Percentiles rank a stretch among this genome's conserved stretches.
These are phyloP conservation scores for Agonopterix alstromeriana DNA, from an alignment of 2,888 invertebrate species.

Conservation along the genomic window DNA sequence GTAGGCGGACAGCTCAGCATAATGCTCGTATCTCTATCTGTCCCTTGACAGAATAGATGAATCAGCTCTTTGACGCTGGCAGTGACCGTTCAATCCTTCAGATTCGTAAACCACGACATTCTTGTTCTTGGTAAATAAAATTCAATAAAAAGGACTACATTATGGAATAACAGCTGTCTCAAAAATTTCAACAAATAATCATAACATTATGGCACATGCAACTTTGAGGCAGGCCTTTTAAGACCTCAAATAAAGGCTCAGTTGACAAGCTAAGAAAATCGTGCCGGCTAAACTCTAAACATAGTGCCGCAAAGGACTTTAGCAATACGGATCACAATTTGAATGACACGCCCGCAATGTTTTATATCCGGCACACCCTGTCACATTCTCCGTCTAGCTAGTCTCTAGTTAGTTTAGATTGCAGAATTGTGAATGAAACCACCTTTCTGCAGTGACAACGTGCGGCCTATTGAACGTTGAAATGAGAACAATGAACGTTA, in stretches of 20 bases:
- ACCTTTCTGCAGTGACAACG: constrained; percentile 2
- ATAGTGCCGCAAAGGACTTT: background rate
- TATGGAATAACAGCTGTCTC: too few relatives aligned
- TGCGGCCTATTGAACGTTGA: constrained; percentile 1
- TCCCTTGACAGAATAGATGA: too few relatives aligned
- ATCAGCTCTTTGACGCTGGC: too few relatives aligned
- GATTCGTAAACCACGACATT: too few relatives aligned
- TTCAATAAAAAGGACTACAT: too few relatives aligned
- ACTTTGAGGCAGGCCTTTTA: background rate
- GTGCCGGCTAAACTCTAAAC: background rate
- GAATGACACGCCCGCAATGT: constrained; percentile 1
- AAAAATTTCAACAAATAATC: background rate
- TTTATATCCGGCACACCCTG: constrained; percentile 29
- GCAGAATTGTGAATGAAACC: background rate
- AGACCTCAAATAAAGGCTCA: background rate
- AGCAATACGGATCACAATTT: background rate
- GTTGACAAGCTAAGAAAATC: background rate
- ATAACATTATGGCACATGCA: background rate
- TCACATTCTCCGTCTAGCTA: constrained; percentile 16
- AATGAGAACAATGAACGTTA: background rate
- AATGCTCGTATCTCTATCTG: too few relatives aligned
- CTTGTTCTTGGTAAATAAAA: too few relatives aligned
- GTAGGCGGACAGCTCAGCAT: too few relatives aligned
- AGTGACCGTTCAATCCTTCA: too few relatives aligned
- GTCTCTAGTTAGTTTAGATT: background rate